These are phyloP conservation scores for Bacillus rossius DNA, from an alignment of 1,140 invertebrate species.

Conservation along the genomic window DNA sequence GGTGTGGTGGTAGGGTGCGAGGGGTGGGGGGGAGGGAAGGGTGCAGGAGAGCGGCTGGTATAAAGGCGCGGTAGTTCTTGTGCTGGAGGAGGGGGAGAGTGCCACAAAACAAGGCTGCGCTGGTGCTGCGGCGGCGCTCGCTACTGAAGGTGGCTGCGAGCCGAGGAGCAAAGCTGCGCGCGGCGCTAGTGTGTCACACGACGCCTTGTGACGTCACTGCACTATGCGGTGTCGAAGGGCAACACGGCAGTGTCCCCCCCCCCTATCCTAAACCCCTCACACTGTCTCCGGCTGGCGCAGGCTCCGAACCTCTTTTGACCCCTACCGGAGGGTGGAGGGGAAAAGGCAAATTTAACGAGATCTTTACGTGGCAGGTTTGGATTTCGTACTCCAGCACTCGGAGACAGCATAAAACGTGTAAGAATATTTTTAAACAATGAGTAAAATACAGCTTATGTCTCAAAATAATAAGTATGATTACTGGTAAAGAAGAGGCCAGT, in stretches of 20 bases:
- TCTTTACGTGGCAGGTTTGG: too few species aligned
- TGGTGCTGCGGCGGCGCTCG: conserved; percentile 45
- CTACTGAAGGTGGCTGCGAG: conserved; percentile 40
- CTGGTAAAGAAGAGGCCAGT: too few species aligned
- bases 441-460: too few species aligned
- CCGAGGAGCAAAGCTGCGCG: conserved; percentile 42
- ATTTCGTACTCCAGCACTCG: too few species aligned
- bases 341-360: too few species aligned
- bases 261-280: too few species aligned
- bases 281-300: too few species aligned
- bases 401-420: too few species aligned
- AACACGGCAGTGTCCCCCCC: neutral
- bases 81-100: conserved; percentile 13
- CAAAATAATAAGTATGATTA: too few species aligned
- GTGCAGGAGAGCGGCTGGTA: neutral
- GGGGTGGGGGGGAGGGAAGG: neutral
- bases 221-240: neutral
- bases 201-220: neutral
- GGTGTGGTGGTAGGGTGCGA: neutral
- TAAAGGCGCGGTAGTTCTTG: conserved; percentile 8
- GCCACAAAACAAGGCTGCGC: conserved; percentile 42
- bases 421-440: too few species aligned
- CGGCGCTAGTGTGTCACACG: conserved; percentile 23
- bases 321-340: too few species aligned
- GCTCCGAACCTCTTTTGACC: too few species aligned